Conservation (phyloP, 2,113 vertebrate genomes). For the Neolamprologus falcicula region DNA sequence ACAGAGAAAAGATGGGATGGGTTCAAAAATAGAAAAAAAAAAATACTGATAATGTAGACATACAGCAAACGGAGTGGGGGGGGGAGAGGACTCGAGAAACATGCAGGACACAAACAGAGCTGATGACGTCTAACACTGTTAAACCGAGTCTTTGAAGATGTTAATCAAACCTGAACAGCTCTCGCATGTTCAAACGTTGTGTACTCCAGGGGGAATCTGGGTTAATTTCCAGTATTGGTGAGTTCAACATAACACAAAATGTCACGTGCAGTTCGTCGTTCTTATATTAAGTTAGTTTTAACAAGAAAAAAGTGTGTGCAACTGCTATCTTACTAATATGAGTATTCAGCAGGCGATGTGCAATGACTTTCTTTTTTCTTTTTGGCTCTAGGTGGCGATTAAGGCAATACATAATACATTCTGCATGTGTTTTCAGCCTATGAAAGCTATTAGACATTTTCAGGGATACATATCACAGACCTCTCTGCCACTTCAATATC, state of each 20-base stretch:
- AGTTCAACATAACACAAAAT: neutral
- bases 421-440: neutral
- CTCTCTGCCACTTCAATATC: slow-evolving; percentile 95
- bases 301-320: neutral
- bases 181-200: neutral
- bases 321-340: neutral
- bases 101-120: slow-evolving; percentile 50
- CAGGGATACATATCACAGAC: slow-evolving; percentile 67
- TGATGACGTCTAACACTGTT: slow-evolving; percentile 24
- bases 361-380: neutral
- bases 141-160: slow-evolving; percentile 19
- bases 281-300: neutral
- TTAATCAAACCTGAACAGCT: slow-evolving; percentile 29
- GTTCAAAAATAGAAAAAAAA: slow-evolving; percentile 28
- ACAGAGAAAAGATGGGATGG: slow-evolving; percentile 61
- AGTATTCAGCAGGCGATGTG: neutral
- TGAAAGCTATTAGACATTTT: neutral
- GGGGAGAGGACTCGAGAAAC: slow-evolving; percentile 7
- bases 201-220: neutral
- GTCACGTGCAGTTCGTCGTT: neutral
- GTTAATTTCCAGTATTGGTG: neutral
- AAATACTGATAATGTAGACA: slow-evolving; percentile 20
- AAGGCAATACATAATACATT: neutral
- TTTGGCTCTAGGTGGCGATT: neutral
- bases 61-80: slow-evolving; percentile 18